These are phyloP conservation scores for Oreochromis tanganicae DNA, from an alignment of 2,113 vertebrate species.

Conservation along the genomic window DNA sequence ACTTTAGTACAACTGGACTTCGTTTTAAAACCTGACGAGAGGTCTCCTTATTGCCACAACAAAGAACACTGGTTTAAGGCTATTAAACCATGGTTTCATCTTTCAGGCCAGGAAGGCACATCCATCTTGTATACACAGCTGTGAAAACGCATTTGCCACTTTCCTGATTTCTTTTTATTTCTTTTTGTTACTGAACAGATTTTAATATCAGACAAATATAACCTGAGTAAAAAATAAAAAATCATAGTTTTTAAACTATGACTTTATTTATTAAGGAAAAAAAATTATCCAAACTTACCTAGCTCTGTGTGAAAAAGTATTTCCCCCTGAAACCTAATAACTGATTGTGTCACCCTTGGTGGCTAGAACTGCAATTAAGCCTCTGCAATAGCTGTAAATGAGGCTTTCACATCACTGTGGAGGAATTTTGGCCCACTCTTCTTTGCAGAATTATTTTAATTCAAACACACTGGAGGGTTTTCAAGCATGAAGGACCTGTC, in stretches of 20 bases:
- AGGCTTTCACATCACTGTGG: not conserved
- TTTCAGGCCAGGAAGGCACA: not conserved
- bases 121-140: not conserved
- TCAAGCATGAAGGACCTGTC: not conserved
- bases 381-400: not conserved
- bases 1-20: not conserved
- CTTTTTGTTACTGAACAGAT: not conserved
- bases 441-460: not conserved
- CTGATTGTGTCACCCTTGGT: not conserved
- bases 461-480: not conserved
- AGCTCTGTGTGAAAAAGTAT: not conserved
- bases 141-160: not conserved
- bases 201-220: not conserved
- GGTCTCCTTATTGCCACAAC: not conserved
- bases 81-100: not conserved
- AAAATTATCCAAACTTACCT: not conserved
- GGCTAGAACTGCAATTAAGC: not conserved
- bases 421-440: not conserved
- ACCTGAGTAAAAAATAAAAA: not conserved
- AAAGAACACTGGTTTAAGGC: not conserved
- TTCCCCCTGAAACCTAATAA: not conserved
- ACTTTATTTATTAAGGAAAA: not conserved
- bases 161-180: not conserved
- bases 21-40: not conserved
- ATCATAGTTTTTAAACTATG: not conserved